phyloP scores from a whole-genome alignment of 1,140 invertebrate genomes.

The Scaptodrosophila lebanonensis region DNA sequence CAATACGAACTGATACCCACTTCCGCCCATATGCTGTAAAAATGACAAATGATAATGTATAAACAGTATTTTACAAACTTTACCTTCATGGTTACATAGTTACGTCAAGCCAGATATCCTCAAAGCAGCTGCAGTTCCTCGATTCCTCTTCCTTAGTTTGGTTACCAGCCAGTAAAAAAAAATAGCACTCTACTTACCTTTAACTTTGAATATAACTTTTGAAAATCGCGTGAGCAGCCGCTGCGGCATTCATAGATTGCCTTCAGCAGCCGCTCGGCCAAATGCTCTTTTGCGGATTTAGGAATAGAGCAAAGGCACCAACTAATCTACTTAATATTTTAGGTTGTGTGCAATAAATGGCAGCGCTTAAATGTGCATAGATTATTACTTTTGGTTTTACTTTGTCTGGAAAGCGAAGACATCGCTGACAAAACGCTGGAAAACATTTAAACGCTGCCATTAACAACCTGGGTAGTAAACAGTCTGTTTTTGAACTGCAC shows the following conservation, averaged over 20 bases:
- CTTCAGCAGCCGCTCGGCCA: constrained; percentile 30
- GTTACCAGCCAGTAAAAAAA: not conserved
- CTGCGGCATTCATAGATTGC: constrained; percentile 16
- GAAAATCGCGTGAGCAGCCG: constrained; percentile 40
- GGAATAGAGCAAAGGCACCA: constrained; percentile 40
- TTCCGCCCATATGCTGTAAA: no score
- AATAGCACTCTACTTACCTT: constrained; percentile 59
- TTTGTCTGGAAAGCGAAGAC: constrained; percentile 4
- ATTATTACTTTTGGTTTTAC: no score
- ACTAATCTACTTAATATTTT: constrained; percentile 17
- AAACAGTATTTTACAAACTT: no score
- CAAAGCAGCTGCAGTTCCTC: no score
- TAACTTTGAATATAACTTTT: not conserved
- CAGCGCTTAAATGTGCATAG: constrained; percentile 41
- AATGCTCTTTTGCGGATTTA: constrained; percentile 34
- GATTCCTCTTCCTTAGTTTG: no score
- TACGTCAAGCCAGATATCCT: no score
- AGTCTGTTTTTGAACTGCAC: not conserved
- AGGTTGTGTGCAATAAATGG: constrained; percentile 23
- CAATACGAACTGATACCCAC: no score
- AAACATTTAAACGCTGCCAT: constrained; percentile 44
- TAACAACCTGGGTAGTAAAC: no score
- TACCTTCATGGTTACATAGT: no score
- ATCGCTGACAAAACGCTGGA: constrained; percentile 16
- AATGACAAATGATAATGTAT: no score